Percentiles rank a stretch among this genome's conserved stretches.
These are phyloP conservation scores for Drosophila mulleri DNA, from an alignment of 2,888 invertebrate genomes.

Conservation along the genomic window DNA sequence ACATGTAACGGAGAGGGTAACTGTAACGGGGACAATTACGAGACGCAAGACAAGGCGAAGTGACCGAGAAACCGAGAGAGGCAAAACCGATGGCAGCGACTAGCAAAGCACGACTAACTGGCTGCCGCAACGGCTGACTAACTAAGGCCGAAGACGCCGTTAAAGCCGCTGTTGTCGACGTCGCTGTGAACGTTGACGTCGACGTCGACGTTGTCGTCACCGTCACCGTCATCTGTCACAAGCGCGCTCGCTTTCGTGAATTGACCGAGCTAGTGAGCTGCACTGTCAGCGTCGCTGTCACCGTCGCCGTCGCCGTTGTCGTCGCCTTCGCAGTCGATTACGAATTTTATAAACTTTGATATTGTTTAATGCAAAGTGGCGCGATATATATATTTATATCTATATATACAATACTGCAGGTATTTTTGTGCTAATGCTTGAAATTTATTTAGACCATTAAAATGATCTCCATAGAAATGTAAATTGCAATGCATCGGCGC, in stretches of 20 bases:
- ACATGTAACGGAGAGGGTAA: not conserved
- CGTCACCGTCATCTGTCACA: constrained; percentile 22
- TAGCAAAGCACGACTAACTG: constrained; percentile 79
- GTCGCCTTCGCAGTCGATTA: constrained; percentile 43
- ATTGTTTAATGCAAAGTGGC: constrained; percentile 55
- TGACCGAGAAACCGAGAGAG: constrained; percentile 43
- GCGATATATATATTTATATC: constrained; percentile 7
- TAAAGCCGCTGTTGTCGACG: constrained; percentile 31
- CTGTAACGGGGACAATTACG: constrained; percentile 12
- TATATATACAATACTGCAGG: constrained; percentile 9
- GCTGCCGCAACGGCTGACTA: constrained; percentile 69
- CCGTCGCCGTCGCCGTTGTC: constrained; percentile 2
- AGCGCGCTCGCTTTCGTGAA: constrained; percentile 30
- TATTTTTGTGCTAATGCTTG: constrained; percentile 34
- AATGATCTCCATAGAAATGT: constrained; percentile 38
- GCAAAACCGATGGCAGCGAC: constrained; percentile 69
- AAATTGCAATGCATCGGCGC: constrained; percentile 45
- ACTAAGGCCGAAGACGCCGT: constrained; percentile 61
- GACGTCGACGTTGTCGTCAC: constrained; percentile 14
- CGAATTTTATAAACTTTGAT: constrained; percentile 62
- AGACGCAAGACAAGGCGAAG: constrained; percentile 23
- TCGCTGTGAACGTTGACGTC: constrained; percentile 5
- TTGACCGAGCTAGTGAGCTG: constrained; percentile 27
- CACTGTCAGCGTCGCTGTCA: constrained; percentile 18
- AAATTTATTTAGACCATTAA: constrained; percentile 38